phyloP scores from a whole-genome alignment of 1,140 invertebrate genomes.

The Leptinotarsa lineolata region DNA sequence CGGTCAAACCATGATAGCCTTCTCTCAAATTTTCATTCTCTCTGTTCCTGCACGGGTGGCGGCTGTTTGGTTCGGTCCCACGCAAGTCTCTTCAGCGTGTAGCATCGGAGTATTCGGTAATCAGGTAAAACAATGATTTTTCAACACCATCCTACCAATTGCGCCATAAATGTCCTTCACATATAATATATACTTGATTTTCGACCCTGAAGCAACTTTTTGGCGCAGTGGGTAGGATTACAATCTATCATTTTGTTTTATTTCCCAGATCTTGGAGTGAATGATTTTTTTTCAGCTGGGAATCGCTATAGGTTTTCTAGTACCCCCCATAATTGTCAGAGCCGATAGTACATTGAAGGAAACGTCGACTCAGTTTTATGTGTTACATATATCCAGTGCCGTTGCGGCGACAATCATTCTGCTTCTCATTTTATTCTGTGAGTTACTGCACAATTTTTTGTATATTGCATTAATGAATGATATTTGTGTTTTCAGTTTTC shows the following conservation, averaged over 20 bases:
- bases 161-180: too few relatives aligned
- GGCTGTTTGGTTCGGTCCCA: conserved; percentile 95
- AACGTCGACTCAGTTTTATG: not conserved
- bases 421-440: not conserved
- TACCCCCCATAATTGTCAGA: not conserved
- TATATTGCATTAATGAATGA: too few relatives aligned
- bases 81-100: conserved; percentile 95
- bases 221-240: too few relatives aligned
- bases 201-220: too few relatives aligned
- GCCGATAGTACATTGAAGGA: not conserved
- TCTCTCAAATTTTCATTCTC: conserved; percentile 85
- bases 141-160: too few relatives aligned
- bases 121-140: conserved; percentile 71
- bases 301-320: not conserved
- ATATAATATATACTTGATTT: too few relatives aligned
- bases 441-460: not conserved
- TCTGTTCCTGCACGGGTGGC: conserved; percentile 92
- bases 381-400: not conserved
- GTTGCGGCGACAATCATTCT: not conserved
- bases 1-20: conserved; percentile 86
- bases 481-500: conserved; percentile 68
- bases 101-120: conserved; percentile 98
- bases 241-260: too few relatives aligned
- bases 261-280: too few relatives aligned
- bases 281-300: not conserved